Evolutionary conservation across 2,888 invertebrate genomes (phyloP).

Genomic region (Eubasilissa splendida): DNA sequence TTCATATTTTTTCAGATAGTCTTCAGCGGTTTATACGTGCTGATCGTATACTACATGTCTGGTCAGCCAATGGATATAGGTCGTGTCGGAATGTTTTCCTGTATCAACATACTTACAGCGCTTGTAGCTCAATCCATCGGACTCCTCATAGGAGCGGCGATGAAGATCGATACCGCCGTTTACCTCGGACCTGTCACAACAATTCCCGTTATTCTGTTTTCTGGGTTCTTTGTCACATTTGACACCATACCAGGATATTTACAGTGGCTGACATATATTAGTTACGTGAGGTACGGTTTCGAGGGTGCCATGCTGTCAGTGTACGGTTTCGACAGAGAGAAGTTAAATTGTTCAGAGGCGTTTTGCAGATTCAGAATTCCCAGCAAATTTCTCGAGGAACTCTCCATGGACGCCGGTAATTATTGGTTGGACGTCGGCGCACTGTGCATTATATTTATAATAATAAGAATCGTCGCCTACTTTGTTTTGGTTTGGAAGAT

Average conservation of each 20-base stretch:
- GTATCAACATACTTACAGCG: conserved; percentile 84
- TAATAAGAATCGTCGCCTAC: conserved; percentile 84
- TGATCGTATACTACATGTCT: conserved; percentile 96
- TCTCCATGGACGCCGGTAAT: conserved; percentile 85
- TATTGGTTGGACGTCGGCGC: conserved; percentile 90
- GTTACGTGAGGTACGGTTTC: conserved; percentile 93
- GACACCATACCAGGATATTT: conserved; percentile 92
- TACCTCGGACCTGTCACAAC: conserved; percentile 90
- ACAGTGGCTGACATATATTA: conserved; percentile 91
- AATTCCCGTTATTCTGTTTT: conserved; percentile 93
- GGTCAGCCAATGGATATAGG: conserved; percentile 92
- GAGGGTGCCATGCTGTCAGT: conserved; percentile 93
- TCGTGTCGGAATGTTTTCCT: conserved; percentile 86
- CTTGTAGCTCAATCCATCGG: conserved; percentile 94
- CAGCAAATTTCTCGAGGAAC: conserved; percentile 86
- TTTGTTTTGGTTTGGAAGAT: conserved; percentile 88
- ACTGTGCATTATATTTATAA: conserved; percentile 83
- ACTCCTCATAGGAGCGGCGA: conserved; percentile 92
- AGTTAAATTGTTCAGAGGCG: conserved; percentile 85
- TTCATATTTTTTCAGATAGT: conserved; percentile 77
- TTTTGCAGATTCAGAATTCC: conserved; percentile 90
- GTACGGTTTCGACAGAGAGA: conserved; percentile 89
- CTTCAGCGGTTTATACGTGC: conserved; percentile 88
- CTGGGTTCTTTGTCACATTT: conserved; percentile 95
- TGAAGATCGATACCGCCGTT: conserved; percentile 86